phyloP scores from a whole-genome alignment of 1,140 invertebrate genomes.

The Coptotermes formosanus region DNA sequence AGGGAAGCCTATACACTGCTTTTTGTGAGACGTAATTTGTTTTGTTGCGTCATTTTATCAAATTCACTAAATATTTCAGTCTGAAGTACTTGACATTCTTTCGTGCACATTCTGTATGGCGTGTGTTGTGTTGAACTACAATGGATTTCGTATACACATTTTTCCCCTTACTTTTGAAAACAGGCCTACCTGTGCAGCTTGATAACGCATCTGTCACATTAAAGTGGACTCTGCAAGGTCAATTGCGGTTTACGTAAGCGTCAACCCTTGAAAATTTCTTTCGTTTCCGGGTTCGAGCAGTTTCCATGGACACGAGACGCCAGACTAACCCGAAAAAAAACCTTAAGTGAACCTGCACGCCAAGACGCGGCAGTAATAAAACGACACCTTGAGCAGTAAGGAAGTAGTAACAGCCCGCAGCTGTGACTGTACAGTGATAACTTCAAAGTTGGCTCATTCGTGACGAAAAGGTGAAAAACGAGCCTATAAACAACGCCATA shows the following conservation, averaged over 20 bases:
- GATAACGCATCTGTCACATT: not conserved
- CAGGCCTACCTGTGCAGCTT: too few relatives aligned
- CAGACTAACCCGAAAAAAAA: not conserved
- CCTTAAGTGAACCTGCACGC: not conserved
- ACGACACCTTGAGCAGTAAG: not conserved
- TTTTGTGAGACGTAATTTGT: too few relatives aligned
- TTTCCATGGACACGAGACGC: not conserved
- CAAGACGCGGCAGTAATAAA: not conserved
- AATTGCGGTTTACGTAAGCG: not conserved
- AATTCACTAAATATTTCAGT: too few relatives aligned
- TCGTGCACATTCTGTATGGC: too few relatives aligned
- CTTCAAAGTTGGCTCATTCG: not conserved
- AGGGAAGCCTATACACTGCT: too few relatives aligned
- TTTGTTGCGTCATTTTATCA: too few relatives aligned
- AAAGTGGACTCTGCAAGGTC: not conserved
- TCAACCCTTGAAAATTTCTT: not conserved
- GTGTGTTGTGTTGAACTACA: too few relatives aligned
- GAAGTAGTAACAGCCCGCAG: not conserved
- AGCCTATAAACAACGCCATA: too few relatives aligned
- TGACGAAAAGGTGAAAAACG: too few relatives aligned
- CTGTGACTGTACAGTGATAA: not conserved
- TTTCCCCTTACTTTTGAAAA: too few relatives aligned
- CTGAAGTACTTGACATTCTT: too few relatives aligned
- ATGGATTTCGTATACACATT: too few relatives aligned
- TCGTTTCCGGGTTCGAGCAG: not conserved